Conservation (phyloP, 2,888 invertebrate genomes). For the Parnassius orleans region DNA sequence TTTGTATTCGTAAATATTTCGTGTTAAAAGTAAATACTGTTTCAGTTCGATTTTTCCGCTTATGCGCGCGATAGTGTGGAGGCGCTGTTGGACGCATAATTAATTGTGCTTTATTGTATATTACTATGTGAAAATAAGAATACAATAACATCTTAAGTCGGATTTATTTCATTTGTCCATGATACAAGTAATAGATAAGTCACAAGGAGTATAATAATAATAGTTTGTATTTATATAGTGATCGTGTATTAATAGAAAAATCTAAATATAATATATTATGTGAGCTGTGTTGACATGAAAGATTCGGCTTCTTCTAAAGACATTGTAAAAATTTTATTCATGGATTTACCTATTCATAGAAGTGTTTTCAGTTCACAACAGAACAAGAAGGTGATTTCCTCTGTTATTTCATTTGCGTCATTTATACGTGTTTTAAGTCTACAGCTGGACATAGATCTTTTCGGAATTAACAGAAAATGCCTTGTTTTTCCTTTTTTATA, state of each 20-base stretch:
- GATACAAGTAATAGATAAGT: no score
- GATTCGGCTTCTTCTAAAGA: constrained; percentile 2
- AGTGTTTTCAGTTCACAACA: constrained; percentile 14
- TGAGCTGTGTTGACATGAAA: constrained; percentile 6
- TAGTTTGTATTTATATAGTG: not conserved
- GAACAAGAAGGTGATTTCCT: constrained; percentile 16
- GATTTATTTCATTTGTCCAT: no score
- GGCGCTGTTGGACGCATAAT: no score
- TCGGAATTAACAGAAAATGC: no score
- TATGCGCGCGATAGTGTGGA: no score
- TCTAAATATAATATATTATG: not conserved
- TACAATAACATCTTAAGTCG: no score
- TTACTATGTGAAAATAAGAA: no score
- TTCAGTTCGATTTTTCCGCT: not conserved
- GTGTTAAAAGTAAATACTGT: constrained; percentile 8
- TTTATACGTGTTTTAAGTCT: no score
- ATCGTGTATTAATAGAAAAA: not conserved
- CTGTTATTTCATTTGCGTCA: not conserved
- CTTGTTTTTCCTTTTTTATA: no score
- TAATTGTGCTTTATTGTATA: no score
- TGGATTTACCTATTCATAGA: constrained; percentile 27
- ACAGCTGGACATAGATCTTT: no score
- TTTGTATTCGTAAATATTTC: constrained; percentile 10
- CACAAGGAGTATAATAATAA: no score
- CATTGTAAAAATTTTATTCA: constrained; percentile 27